phyloP scores from a whole-genome alignment of 2,797 vertebrate genomes.

The Discoglossus pictus region DNA sequence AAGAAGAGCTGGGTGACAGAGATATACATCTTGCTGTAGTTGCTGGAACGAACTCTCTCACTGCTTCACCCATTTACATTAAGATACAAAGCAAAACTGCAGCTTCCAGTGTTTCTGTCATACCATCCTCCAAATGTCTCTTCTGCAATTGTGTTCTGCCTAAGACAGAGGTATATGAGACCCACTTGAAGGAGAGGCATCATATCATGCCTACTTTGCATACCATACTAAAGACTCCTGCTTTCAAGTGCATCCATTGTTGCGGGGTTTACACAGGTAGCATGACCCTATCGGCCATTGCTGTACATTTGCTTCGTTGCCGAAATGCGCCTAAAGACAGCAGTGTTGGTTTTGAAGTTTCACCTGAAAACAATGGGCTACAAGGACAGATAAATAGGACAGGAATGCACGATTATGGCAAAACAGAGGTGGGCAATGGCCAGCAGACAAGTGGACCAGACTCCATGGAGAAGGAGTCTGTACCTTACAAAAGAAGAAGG shows the following conservation, averaged over 20 bases:
- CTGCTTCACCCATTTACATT: slow-evolving; percentile 78
- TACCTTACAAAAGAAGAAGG: slow-evolving; percentile 76
- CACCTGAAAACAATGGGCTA: slow-evolving; percentile 56
- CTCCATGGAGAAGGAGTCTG: slow-evolving; percentile 67
- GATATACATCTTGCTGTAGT: slow-evolving; percentile 90
- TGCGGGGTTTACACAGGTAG: slow-evolving; percentile 95
- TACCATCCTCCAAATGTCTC: slow-evolving; percentile 75
- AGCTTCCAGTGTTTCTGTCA: slow-evolving; percentile 55
- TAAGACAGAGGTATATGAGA: slow-evolving; percentile 76
- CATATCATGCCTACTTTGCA: slow-evolving; percentile 93
- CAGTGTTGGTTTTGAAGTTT: slow-evolving; percentile 59
- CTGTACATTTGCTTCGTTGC: slow-evolving; percentile 89
- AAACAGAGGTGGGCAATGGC: slow-evolving; percentile 58
- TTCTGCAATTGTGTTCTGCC: slow-evolving; percentile 86
- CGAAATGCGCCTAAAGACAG: slow-evolving; percentile 84
- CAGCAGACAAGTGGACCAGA: slow-evolving; percentile 45
- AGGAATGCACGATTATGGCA: slow-evolving; percentile 58
- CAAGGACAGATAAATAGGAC: slow-evolving; percentile 63
- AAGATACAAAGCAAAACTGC: slow-evolving; percentile 79
- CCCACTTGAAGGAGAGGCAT: slow-evolving; percentile 89
- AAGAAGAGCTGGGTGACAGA: slow-evolving; percentile 82
- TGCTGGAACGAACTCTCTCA: slow-evolving; percentile 72
- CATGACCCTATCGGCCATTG: slow-evolving; percentile 89
- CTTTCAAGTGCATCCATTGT: slow-evolving; percentile 97
- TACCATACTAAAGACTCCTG: slow-evolving; percentile 89